Base-by-base conservation (phyloP, 30 jellyfish, hydroid and myxozoan species). In the Pseudorhiza aurosa region DNA sequence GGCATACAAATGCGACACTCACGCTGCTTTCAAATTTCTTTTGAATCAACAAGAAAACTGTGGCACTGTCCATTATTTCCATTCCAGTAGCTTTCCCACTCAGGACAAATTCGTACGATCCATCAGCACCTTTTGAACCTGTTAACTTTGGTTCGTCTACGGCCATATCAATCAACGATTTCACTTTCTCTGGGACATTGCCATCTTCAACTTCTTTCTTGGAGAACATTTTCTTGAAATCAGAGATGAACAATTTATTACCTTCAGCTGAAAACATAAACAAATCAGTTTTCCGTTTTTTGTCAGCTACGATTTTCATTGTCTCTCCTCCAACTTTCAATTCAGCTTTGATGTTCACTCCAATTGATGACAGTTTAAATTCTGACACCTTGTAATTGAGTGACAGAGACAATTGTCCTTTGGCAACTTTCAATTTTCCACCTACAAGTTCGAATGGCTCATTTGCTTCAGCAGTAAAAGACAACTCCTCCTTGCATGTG, bases 391-490 rank as follows among this genome's bases (percentile, higher is more conserved):
- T 82, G 63, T 55, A 90, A 29, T 65, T 82, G 46, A 90, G 69
- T 2, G 59, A 30, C 56, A 90, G 43, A 2, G 74, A 50, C 19
- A 90, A 72, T 11, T 77, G 46, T 2, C 94, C 96, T 24, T 85
- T 70, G 7, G 88, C 24, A 10, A 90, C 73, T 69, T 75, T 67
- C 62, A 90, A 36, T 43, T 70, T 75, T 24, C 77, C 85, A n/a
- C 84, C 82, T 17, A 90, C 71, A 29, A 90, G 60, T 1, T 90
- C 95, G 77, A 90, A 90, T 43, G 88, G 75, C 57, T 90, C 98
- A 32, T 76, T 75, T 6, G 96, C 94, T 32, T 58, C 60, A 19
- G 95, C 88, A 24, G 83, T 68, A 56, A 88, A 76, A 2, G 84
- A 79, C 27, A 88, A 50, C 30, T 88, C 97, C 17, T 91, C 91